A percentile compares a stretch with the other conserved stretches of the same genome.
phyloP scores from a whole-genome alignment of 2,888 invertebrate genomes.

The Drosophila sordidapex region DNA sequence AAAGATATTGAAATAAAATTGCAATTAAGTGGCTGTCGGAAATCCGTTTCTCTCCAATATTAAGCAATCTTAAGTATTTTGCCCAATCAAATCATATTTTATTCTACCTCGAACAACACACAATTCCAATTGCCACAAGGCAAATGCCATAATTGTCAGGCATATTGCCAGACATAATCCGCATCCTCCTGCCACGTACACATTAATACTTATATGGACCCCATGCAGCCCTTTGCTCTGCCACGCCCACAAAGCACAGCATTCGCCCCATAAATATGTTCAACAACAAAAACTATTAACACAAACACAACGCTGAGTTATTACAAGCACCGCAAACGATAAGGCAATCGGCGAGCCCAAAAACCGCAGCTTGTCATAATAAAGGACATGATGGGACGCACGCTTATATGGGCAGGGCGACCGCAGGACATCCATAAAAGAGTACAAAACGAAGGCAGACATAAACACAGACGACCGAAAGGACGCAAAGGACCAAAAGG shows the following conservation, averaged over 20 bases:
- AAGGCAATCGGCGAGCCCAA: conserved; percentile 45
- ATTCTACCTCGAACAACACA: conserved; percentile 1
- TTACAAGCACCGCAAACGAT: conserved; percentile 48
- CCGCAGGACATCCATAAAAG: conserved; percentile 61
- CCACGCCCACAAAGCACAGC: conserved; percentile 5
- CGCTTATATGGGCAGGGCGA: conserved; percentile 60
- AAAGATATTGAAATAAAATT: neutral
- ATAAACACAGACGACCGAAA: conserved; percentile 25
- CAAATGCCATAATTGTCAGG: conserved; percentile 68
- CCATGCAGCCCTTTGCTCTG: neutral
- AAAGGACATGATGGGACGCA: conserved; percentile 64
- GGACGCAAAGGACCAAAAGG: conserved; percentile 16
- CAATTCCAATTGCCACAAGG: conserved; percentile 21
- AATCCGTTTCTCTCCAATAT: neutral
- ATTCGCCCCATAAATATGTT: conserved; percentile 62
- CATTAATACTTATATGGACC: conserved; percentile 5
- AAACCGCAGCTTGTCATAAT: conserved; percentile 81
- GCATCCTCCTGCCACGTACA: conserved; percentile 52
- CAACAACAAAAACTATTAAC: conserved; percentile 72
- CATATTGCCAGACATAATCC: conserved; percentile 58
- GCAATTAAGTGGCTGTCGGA: neutral
- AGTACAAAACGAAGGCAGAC: conserved; percentile 47
- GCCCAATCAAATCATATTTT: conserved; percentile 34
- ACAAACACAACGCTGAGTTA: conserved; percentile 61
- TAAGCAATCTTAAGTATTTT: conserved; percentile 20